Conservation (phyloP, 2,888 invertebrate species). For the Reticulitermes lucifugus region DNA sequence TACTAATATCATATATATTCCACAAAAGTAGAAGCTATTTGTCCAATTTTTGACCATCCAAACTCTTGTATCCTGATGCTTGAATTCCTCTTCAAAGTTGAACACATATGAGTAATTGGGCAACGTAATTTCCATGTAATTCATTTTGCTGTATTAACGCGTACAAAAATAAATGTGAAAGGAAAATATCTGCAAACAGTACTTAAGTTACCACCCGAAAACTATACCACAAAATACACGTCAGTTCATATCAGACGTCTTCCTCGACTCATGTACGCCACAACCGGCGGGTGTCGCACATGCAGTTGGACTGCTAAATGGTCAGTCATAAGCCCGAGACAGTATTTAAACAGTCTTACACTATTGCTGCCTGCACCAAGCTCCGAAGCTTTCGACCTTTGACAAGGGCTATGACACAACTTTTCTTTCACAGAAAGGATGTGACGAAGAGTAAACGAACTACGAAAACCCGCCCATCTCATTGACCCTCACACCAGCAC, state of each 20-base stretch:
- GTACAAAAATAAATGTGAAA: constrained; percentile 16
- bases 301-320: constrained; percentile 7
- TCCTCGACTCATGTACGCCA: constrained; percentile 45
- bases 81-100: constrained; percentile 95
- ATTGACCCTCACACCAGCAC: neutral
- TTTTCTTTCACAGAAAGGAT: neutral
- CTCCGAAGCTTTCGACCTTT: neutral
- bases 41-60: constrained; percentile 99
- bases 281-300: constrained; percentile 37
- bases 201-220: neutral
- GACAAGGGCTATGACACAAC: neutral
- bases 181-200: neutral
- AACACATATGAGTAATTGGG: constrained; percentile 95
- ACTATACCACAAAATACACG: constrained; percentile 42
- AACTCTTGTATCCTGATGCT: constrained; percentile 86
- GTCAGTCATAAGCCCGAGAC: neutral
- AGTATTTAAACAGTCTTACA: constrained; percentile 17
- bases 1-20: constrained; percentile 92
- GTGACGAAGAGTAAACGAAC: neutral
- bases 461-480: neutral
- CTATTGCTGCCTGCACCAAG: neutral
- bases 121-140: constrained; percentile 72
- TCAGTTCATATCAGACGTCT: constrained; percentile 2
- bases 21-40: constrained; percentile 88
- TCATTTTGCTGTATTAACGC: constrained; percentile 57